These are phyloP conservation scores for Sebastes diploproa DNA, from an alignment of 2,797 vertebrate species.

Conservation along the genomic window DNA sequence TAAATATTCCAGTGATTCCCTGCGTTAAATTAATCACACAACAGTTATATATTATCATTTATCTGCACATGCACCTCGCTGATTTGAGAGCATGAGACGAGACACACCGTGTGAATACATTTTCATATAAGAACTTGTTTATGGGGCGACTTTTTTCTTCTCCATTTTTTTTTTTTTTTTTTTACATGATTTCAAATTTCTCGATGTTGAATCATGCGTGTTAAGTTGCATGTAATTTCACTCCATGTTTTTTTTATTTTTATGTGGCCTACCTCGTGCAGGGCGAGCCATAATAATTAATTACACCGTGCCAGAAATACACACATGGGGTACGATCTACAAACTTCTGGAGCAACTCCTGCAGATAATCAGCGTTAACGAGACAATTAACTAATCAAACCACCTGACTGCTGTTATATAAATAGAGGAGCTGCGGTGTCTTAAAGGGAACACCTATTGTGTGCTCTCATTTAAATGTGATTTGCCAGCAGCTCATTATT, in stretches of 20 bases:
- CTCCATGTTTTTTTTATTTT: conserved; percentile 41
- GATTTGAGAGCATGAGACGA: background rate
- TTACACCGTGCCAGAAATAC: conserved; percentile 22
- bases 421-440: conserved; percentile 9
- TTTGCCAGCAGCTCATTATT: conserved; percentile 35
- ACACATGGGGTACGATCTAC: background rate
- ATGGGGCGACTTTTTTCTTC: background rate
- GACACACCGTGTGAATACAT: background rate
- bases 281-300: conserved; percentile 41
- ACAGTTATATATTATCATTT: conserved; percentile 10
- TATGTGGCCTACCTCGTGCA: conserved; percentile 18
- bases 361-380: conserved; percentile 36
- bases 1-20: conserved; percentile 42
- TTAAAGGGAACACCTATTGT: conserved; percentile 44
- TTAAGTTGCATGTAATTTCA: conserved; percentile 70
- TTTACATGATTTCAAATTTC: conserved; percentile 57
- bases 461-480: conserved; percentile 12
- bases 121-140: conserved; percentile 17
- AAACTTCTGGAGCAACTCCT: background rate
- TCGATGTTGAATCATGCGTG: conserved; percentile 74
- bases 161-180: conserved; percentile 15
- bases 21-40: conserved; percentile 28
- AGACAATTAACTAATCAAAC: conserved; percentile 50
- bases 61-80: conserved; percentile 3
- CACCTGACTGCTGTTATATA: conserved; percentile 46